Evolutionary conservation across 2,888 invertebrate species (phyloP).

Genomic region (Anthophora plumipes): DNA sequence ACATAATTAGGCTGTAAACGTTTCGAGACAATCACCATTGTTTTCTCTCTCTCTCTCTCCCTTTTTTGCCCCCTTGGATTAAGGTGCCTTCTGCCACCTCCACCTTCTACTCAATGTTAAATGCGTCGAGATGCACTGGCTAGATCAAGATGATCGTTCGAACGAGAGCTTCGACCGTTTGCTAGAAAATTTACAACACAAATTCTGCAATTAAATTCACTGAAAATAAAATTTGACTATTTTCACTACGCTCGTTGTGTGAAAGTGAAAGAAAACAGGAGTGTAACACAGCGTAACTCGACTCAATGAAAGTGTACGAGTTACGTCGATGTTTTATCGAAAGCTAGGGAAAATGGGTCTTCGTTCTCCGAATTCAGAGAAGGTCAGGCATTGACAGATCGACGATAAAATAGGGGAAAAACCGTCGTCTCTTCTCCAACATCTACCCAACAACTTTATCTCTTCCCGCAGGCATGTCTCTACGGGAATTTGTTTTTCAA

Average conservation of each 20-base stretch:
- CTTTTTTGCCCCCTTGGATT: conserved; percentile 60
- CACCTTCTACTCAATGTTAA: conserved; percentile 41
- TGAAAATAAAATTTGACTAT: too few species aligned
- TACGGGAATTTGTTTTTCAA: conserved; percentile 57
- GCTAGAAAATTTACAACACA: too few species aligned
- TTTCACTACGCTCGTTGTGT: not conserved
- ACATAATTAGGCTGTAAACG: conserved; percentile 85
- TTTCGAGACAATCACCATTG: conserved; percentile 85
- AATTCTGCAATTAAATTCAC: too few species aligned
- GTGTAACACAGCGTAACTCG: too few species aligned
- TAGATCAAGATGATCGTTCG: conserved; percentile 38
- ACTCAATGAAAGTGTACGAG: not conserved
- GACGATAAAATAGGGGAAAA: conserved; percentile 49
- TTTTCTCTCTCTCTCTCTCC: conserved; percentile 72
- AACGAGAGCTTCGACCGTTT: conserved; percentile 17
- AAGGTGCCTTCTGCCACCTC: conserved; percentile 51
- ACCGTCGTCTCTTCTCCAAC: conserved; percentile 18
- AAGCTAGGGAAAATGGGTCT: not conserved
- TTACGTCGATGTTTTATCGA: not conserved
- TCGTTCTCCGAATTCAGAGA: conserved; percentile 31
- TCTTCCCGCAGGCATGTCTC: conserved; percentile 47
- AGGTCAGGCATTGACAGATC: conserved; percentile 48
- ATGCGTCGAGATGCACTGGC: conserved; percentile 37
- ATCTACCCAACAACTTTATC: conserved; percentile 34
- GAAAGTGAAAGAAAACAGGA: too few species aligned